Percentiles rank a stretch among this genome's conserved stretches.
phyloP scores from a whole-genome alignment of 2,888 invertebrate species.

The Matsumyia berberina region DNA sequence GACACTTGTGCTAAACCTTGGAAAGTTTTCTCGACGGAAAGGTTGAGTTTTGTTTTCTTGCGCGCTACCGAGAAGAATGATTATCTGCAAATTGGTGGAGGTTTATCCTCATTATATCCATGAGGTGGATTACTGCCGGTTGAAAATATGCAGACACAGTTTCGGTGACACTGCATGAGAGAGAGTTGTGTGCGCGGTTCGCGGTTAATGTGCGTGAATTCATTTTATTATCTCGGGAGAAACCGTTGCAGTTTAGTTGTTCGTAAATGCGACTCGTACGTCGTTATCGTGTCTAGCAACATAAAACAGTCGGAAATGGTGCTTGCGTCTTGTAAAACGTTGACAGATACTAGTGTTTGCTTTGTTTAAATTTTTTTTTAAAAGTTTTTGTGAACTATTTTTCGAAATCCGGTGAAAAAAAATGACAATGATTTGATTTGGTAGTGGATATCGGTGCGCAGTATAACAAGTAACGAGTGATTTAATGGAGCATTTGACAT shows the following conservation, averaged over 20 bases:
- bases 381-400: not conserved
- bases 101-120: slow-evolving; percentile 47
- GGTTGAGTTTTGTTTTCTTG: slow-evolving; percentile 23
- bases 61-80: slow-evolving; percentile 16
- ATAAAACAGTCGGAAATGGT: slow-evolving; percentile 1
- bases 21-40: slow-evolving; percentile 25
- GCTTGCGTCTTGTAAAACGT: not conserved
- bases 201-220: slow-evolving; percentile 26
- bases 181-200: slow-evolving; percentile 18
- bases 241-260: slow-evolving; percentile 6
- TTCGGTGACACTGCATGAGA: slow-evolving; percentile 14
- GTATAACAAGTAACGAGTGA: not conserved
- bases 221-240: slow-evolving; percentile 1
- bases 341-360: not conserved
- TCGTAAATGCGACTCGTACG: no score
- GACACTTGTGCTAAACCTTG: slow-evolving; percentile 47
- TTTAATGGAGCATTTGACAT: not conserved
- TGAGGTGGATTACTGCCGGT: slow-evolving; percentile 21
- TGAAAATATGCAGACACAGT: slow-evolving; percentile 40
- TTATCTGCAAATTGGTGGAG: slow-evolving; percentile 33
- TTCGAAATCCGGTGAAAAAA: no score
- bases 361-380: not conserved
- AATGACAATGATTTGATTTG: not conserved
- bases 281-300: no score
- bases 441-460: not conserved